Base-by-base conservation (phyloP, 2,888 invertebrate species). In the Troilus luridus region DNA sequence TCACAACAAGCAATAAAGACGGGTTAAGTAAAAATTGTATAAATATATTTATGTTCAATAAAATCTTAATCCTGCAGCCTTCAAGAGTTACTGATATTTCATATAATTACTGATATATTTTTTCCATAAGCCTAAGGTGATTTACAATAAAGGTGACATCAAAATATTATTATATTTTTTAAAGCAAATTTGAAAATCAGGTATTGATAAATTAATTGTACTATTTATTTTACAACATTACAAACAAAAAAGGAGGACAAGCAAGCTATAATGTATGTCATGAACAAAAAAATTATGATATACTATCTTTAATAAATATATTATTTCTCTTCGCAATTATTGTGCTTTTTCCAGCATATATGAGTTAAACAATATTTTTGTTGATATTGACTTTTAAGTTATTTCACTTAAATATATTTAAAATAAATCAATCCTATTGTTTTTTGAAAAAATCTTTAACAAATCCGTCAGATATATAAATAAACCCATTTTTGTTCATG, bases 1-100 rank as follows among this genome's bases (percentile, higher is more conserved):
- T 77, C 17, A 77, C 72, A 72, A 41, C 41, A 77, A 41, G 72
- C 72, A 77, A 77, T 41, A 77, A 77, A 41, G 72, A 19, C 72
- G 41, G 19, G 72, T 77, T 41, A 77, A 17, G 72, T 77, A 72
- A 24, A 72, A 64, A 64, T 64, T 27, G 27, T 27, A 77, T 41
- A 27, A 17, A 77, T 77, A 17, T 41, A 77, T 24, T 67, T 6
- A 67, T 0, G 41, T 27, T 77, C 19, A 17, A 27, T 41, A 72
- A 27, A 24, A 41, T 77, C 41, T 41, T 12, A 77, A 41, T 8
- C 7, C 7, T 77, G 27, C 72, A 41, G 72, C 27, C 72, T 77
- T 67, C 17, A 41, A 41, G 17, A 19, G 27, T 77, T 14, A 41
- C 72, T 77, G 41, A 41, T 24, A 41, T 72, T 72, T 72, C 27